Base-by-base conservation (phyloP, 2,113 vertebrate genomes). In the Cranoglanis bouderius region DNA sequence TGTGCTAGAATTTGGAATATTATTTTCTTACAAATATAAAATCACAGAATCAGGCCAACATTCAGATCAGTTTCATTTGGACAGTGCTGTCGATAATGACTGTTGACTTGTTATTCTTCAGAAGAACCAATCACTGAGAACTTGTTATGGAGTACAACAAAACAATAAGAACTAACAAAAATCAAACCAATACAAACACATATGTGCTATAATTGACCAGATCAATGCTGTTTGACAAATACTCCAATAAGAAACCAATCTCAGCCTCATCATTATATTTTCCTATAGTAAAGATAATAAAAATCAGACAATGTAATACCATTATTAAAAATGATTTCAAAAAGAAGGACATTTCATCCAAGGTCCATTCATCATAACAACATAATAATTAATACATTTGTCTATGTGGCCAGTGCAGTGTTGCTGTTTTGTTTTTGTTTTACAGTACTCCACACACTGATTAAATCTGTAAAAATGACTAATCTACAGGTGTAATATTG, bases 1-100 rank as follows among this genome's bases (percentile, higher is more conserved):
- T 72, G 81, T 67, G 24, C 74, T 29, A 43, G 74, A 85, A 89
- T 91, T 75, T 80, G 10, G 57, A 88, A 67, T 91, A 29, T 49
- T 77, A 46, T 46, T 49, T 77, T 55, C 78, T 86, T 35, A 86
- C 88, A 90, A 80, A n/a, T n/a, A n/a, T n/a, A n/a, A 63, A 38
- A 70, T 55, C 49, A 46, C 21, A 70, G 6, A 35, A 43, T 57
- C 4, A 51, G 57, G 9, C 26, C 53, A 16, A 65, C 77, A 70
- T 29, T 38, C 51, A 38, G 18, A 81, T 19, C 35, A 24, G 19
- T 8, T 21, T 59, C 57, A 24, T 26, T 59, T 59, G 57, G 19
- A 59, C 24, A 24, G 57, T 26, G 21, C 57, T 59, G 61, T 63
- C 10, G 29, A 63, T 63, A 63, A 63, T 10, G 24, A 57, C 13